A percentile compares a stretch with the other conserved stretches of the same genome.
These are phyloP conservation scores for Pelobates cultripes DNA, from an alignment of 2,797 vertebrate genomes.

Conservation along the genomic window DNA sequence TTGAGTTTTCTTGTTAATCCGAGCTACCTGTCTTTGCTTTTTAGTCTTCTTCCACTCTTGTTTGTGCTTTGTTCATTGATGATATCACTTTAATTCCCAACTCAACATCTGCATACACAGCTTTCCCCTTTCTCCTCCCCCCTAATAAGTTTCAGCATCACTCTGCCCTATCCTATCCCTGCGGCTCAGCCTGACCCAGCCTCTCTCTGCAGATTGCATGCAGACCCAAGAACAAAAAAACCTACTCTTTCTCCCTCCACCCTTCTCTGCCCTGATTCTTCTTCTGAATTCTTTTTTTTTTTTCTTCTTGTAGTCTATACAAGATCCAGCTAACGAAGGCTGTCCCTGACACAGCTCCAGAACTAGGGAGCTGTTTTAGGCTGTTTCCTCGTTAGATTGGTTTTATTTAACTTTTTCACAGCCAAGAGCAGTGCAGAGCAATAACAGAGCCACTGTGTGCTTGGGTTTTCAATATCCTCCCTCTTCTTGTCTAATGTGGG, in stretches of 20 bases:
- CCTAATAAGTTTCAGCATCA: conserved; percentile 25
- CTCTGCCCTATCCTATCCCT: conserved; percentile 54
- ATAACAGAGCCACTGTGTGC: neutral
- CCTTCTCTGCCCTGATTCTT: conserved; percentile 29
- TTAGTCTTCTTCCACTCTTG: neutral
- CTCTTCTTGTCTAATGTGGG: neutral
- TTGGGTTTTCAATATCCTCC: neutral
- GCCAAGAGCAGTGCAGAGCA: neutral
- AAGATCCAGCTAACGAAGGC: conserved; percentile 66
- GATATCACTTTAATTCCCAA: conserved; percentile 59
- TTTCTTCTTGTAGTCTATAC: conserved; percentile 59
- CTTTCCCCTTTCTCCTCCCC: conserved; percentile 53
- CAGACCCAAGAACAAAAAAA: conserved; percentile 53
- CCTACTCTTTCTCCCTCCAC: conserved; percentile 58
- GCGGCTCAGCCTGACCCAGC: conserved; percentile 53
- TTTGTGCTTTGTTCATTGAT: conserved; percentile 34
- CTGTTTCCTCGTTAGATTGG: conserved; percentile 4
- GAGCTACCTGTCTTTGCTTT: conserved; percentile 43
- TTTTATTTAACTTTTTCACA: conserved; percentile 52
- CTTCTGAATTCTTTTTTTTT: conserved; percentile 62
- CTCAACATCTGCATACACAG: conserved; percentile 46
- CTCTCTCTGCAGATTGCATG: conserved; percentile 31
- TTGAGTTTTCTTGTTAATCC: neutral
- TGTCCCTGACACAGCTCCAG: conserved; percentile 63
- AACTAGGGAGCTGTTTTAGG: conserved; percentile 51